Evolutionary conservation across 2,113 vertebrate genomes (phyloP), one percentile per base, ranked within the genome.

Genomic region (Ameiurus melas): DNA sequence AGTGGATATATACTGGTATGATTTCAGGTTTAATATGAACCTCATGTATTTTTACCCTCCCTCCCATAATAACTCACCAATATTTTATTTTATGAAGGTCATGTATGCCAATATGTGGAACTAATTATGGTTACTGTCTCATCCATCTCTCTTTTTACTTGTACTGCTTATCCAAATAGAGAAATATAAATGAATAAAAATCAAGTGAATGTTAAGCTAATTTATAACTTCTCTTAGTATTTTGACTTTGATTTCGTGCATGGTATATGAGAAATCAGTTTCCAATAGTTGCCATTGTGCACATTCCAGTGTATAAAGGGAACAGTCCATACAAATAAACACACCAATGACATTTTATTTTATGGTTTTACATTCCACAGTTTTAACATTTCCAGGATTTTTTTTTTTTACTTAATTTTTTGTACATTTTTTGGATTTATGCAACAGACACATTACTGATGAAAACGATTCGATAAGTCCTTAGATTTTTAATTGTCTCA

Each of bases 341-440:
- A 95, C 95, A 94, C 91, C 87, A 91, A 95, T 92, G 90, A 94
- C 87, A 93, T 94, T 95, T 93, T 91, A 93, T 93, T 94, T 94
- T 88, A 92, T 93, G 92, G 93, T 95, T 93, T 94, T 94, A 95
- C 94, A 95, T 95, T 94, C 93, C 94, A 92, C 93, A 94, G 88
- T 94, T 94, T 90, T 88, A 94, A 94, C 93, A 94, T 94, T 94
- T 94, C 85, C 90, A 91, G 89, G 83, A 85, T 91, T 83, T 36
- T 89, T 84, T 90, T 83, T 89, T 84, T 90, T 91, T 85, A 79
- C 77, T 77, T 88, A n/a, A 16, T 70, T 62, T 87, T 89, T 89
- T 89, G 47, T 77, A 88, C 75, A 55, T 77, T 87, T 90, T 89
- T 91, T 89, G 83, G 75, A 90, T 92, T 94, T 93, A 94, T 89